Conservation (phyloP, 1,140 invertebrate species). For the Mylabris phalerata region DNA sequence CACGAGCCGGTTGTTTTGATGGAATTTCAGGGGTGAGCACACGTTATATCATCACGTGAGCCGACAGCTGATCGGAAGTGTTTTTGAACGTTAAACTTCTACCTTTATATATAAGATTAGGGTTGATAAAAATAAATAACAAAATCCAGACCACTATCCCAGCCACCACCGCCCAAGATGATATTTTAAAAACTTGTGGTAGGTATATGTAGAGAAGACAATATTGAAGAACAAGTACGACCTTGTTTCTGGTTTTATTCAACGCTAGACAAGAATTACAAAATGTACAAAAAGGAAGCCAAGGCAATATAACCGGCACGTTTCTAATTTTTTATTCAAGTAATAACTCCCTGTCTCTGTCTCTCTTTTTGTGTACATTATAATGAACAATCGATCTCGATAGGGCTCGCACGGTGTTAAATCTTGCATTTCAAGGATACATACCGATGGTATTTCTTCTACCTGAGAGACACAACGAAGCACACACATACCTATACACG, state of each 20-base stretch:
- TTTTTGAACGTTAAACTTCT: too few species aligned
- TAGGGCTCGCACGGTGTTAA: slow-evolving; percentile 5
- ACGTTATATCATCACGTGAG: slow-evolving; percentile 12
- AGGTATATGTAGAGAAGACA: too few species aligned
- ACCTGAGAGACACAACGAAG: slow-evolving; percentile 7
- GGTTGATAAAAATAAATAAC: too few species aligned
- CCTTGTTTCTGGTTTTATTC: slow-evolving; percentile 7
- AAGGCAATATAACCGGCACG: slow-evolving; percentile 4
- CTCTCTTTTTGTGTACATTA: neutral
- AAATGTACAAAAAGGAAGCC: slow-evolving; percentile 5
- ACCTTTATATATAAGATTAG: too few species aligned
- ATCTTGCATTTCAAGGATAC: slow-evolving; percentile 18
- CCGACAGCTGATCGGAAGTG: slow-evolving; percentile 16
- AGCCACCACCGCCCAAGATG: too few species aligned
- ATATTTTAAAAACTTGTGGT: too few species aligned
- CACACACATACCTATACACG: too few species aligned
- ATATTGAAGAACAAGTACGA: neutral
- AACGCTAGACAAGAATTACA: slow-evolving; percentile 13
- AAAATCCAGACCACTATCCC: too few species aligned
- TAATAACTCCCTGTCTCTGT: too few species aligned
- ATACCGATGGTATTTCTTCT: slow-evolving; percentile 1
- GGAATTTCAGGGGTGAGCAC: slow-evolving; percentile 13
- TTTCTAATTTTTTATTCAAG: slow-evolving; percentile 11
- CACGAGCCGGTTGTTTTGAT: slow-evolving; percentile 11
- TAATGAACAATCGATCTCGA: slow-evolving; percentile 13